Base-by-base conservation (phyloP, 1,140 invertebrate species). In the Heliconius eleuchia region DNA sequence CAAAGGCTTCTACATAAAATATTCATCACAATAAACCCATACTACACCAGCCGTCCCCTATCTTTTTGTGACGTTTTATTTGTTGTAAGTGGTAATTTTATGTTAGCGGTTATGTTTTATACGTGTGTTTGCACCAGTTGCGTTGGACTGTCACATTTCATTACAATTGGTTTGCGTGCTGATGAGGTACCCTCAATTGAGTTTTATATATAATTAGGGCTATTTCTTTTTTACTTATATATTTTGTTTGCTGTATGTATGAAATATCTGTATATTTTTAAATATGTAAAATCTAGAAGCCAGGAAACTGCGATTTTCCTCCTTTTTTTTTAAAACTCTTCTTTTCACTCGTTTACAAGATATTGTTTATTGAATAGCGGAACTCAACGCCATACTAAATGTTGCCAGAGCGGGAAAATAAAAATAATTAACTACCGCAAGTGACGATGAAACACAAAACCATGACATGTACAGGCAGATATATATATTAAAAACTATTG, bases 1-100 rank as follows among this genome's bases (percentile, higher is more conserved):
- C 81, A 82, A 86, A 83, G 81, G 85, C 87, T 86, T 81, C 55
- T 18, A 83, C 84, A 88, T 87, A 86, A 87, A 88, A 89, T 89
- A 88, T 88, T 88, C 85, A 91, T 85, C 82, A 82, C 76, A 77
- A 76, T 55, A 80, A 85, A 80, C 75, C 84, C 70, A 50, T 76
- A 74, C 84, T 76, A 78, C 77, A 78, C 84, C 80, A 72, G 76
- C 82, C 78, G 77, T 34, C 30, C 79, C 82, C 76, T 82, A 82
- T 77, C 77, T 84, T 84, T 84, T 78, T 82, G 73, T 77, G 79
- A 23, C 77, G 55, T 76, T 83, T 80, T 80, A 80, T 83, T 82
- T 80, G 79, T 80, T 77, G 23, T 30, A 80, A 80, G 71, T 80
- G 79, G 76, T 80, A 80, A 80, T 55, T 55, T 80, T 77, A 80